Evolutionary conservation across 2,888 invertebrate species (phyloP), one percentile per base, ranked within the genome.

Genomic region (Eupithecia exiguata): DNA sequence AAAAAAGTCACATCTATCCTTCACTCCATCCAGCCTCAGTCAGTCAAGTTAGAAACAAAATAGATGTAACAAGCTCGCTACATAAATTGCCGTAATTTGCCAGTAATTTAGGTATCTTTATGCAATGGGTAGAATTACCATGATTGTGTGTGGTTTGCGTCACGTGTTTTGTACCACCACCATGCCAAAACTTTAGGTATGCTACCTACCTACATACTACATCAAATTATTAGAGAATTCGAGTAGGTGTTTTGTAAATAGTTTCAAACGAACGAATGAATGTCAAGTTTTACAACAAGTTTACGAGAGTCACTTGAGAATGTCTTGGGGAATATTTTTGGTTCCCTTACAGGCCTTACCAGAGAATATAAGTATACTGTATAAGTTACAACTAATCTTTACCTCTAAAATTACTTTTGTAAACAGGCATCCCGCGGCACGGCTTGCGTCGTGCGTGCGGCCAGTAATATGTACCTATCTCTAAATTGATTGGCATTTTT

Each of bases 51-150:
- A 1, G 12, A 53, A 58, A 58, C 12, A 58, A 25, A 9, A 5
- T 25, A 58, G 53, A 25, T 14, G 21, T 5, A 18, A 43, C n/a
- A n/a, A n/a, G 3, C 1, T 21, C 5, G 53, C 53, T 21, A 12
- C 53, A 53, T 12, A 58, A 62, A 68, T 53, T 53, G 3, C 68
- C 35, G 46, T 67, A 46, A 35, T 63, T 70, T 68, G 40, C 10
- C 69, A 4, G 58, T 58, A 58, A 25, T 58, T 58, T 58, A n/a
- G 5, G 14, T 25, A 5, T 49, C n/a, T n/a, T n/a, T n/a, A 10
- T 21, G 46, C n/a, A 18, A 46, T 46, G 46, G 46, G 7, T n/a
- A 21, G 49, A 53, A 21, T 21, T 21, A 10, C 49, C 49, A 21
- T 53, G 49, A 53, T 53, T 53, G 21, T 21, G 0, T 21, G n/a